Base-by-base conservation (phyloP, 2,113 vertebrate genomes). In the Chaetura pelagica region DNA sequence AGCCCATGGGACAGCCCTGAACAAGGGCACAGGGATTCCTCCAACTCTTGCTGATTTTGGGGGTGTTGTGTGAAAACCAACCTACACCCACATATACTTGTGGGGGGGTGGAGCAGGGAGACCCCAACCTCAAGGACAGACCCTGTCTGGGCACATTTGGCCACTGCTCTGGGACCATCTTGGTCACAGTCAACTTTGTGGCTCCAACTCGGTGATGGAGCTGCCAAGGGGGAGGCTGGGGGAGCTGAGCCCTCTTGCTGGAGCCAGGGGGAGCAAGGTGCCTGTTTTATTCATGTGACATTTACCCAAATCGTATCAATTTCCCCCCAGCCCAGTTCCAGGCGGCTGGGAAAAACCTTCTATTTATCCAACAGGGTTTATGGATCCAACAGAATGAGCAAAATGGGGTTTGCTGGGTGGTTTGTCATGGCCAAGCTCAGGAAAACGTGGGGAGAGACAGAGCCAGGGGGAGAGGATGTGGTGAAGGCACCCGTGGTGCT, bases 41-140 rank as follows among this genome's bases (percentile, higher is more conserved):
- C 32, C 2, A 0, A 3, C 26, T 30, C 6, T 44, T 38, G 40
- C 68, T 3, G 19, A 7, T 30, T 18, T 48, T 54, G 10, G 76
- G 55, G 6, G 23, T 12, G 49, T 24, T 12, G 49, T 24, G 32
- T n/a, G 42, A 62, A 67, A 54, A 40, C 15, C 35, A 51, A 44
- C 3, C 0, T 15, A 29, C 38, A 42, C 11, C 21, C 16, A 4
- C 0, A 0, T 8, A 3, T 0, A 1, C 14, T 12, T 8, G 30
- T n/a, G 38, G n/a, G 44, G 54, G 30, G 20, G 14, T 23, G 32
- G 30, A 17, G 11, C 15, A 24, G 46, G 52, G 83, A 85, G 15
- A 80, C 17, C 64, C 26, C 2, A 0, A 18, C 6, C 23, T 21
- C 1, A 0, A 23, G 61, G 72, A 19, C 2, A 2, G 69, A 23